Evolutionary conservation across 2,888 invertebrate species (phyloP).

Genomic region (Brassicogethes aeneus): DNA sequence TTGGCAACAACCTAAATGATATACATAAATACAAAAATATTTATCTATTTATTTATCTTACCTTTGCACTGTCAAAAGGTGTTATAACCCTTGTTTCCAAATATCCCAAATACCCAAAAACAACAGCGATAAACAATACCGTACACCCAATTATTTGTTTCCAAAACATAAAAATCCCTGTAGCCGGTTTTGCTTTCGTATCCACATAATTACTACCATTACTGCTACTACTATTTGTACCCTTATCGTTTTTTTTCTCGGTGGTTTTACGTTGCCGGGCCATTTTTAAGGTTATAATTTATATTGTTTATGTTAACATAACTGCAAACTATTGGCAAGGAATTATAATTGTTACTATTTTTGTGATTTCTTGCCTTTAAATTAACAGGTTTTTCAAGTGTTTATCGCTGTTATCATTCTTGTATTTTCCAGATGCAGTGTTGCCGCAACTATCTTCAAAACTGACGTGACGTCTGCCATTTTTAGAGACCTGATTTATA

Average conservation of each 20-base stretch:
- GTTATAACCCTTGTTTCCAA: conserved; percentile 83
- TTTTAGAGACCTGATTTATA: too few relatives aligned
- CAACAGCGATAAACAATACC: conserved; percentile 61
- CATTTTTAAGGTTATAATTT: conserved; percentile 8
- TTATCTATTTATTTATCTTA: too few relatives aligned
- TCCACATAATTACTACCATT: conserved; percentile 34
- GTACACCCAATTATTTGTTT: conserved; percentile 51
- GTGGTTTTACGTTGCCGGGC: conserved; percentile 13
- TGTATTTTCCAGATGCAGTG: too few relatives aligned
- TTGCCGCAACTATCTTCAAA: too few relatives aligned
- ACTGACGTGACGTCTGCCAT: too few relatives aligned
- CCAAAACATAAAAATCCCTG: conserved; percentile 41
- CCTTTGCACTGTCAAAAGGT: conserved; percentile 70
- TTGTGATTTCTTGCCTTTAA: too few relatives aligned
- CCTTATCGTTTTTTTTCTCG: conserved; percentile 23
- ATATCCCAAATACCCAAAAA: conserved; percentile 73
- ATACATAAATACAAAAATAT: background rate
- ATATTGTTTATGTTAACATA: background rate
- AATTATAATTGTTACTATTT: too few relatives aligned
- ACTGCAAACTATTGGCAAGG: too few relatives aligned
- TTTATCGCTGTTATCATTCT: too few relatives aligned
- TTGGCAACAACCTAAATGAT: conserved; percentile 51
- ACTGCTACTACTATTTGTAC: conserved; percentile 38
- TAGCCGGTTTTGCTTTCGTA: conserved; percentile 19
- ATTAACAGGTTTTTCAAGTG: too few relatives aligned